Evolutionary conservation across 2,797 vertebrate species (phyloP), one percentile per base, ranked within the genome.

Genomic region (Meriones psammophilus): DNA sequence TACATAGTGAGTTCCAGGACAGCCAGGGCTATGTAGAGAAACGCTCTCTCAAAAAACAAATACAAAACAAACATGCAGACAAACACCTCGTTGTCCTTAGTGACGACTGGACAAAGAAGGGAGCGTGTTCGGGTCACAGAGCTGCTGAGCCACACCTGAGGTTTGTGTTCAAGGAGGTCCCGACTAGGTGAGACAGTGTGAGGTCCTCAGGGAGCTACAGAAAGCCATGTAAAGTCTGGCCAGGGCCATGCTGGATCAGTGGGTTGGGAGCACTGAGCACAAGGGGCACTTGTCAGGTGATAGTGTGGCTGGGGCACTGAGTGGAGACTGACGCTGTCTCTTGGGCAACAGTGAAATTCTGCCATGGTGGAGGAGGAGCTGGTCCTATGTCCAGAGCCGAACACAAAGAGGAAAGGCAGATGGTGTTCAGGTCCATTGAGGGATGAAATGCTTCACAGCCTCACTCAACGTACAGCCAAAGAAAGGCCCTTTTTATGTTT

Each of bases 361-460:
- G n/a, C 20, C 20, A 6, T 24, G 77, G 60, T 22, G n/a, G 73
- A 66, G 20, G 58, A 62, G 50, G 9, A 30, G 12, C 36, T 85
- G 39, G 50, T 54, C 85, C 88, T 85, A 20, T 33, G 50, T 76
- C 42, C 0, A 0, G 50, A 66, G 73, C 78, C 80, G 42, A 60
- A n/a, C 5, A 39, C 24, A 2, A 2, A 46, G 62, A 33, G 20
- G 33, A 91, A 54, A 88, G 79, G 39, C 93, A 68, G 66, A 39
- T 14, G 33, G 60, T 3, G 30, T 76, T 69, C 24, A 39, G 97
- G 92, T 78, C 84, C 97, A 83, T 93, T 26, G 92, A 79, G 93
- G 54, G 8, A 96, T 92, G 90, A 96, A 96, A 96, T 42, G 42
- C 42, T 91, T 94, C 39, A 28, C 46, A 88, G 76, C 0, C 2